phyloP scores from a whole-genome alignment of 2,113 vertebrate species.

The Alligator sinensis region DNA sequence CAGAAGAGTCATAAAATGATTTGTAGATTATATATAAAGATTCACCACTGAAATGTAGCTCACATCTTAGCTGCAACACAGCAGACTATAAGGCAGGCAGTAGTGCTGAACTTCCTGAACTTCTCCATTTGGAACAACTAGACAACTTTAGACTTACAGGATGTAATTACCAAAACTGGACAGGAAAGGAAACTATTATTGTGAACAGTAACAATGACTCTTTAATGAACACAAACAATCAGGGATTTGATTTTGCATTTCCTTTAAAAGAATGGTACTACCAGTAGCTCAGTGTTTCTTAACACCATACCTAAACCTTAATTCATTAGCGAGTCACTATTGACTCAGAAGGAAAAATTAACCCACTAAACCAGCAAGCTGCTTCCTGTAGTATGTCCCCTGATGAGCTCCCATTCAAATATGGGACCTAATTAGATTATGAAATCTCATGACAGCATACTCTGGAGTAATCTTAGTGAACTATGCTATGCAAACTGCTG shows the following conservation, averaged over 20 bases:
- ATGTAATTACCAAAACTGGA: background rate
- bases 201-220: background rate
- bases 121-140: background rate
- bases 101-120: background rate
- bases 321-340: constrained; percentile 46
- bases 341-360: constrained; percentile 34
- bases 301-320: constrained; percentile 24
- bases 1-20: background rate
- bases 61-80: background rate
- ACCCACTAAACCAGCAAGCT: background rate
- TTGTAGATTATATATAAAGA: background rate
- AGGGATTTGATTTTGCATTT: constrained; percentile 17
- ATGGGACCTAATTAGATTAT: constrained; percentile 26
- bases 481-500: background rate
- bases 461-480: constrained; percentile 9
- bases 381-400: constrained; percentile 43
- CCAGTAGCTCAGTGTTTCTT: background rate
- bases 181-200: constrained; percentile 18
- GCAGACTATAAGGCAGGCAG: background rate
- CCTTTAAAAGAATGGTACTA: constrained; percentile 17
- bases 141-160: background rate
- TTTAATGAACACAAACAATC: constrained; percentile 28
- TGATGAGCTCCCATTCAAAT: constrained; percentile 26
- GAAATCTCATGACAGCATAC: background rate
- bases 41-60: background rate